phyloP scores from a whole-genome alignment of 92 coral and sea anemone genomes.

The Heteractis magnifica region DNA sequence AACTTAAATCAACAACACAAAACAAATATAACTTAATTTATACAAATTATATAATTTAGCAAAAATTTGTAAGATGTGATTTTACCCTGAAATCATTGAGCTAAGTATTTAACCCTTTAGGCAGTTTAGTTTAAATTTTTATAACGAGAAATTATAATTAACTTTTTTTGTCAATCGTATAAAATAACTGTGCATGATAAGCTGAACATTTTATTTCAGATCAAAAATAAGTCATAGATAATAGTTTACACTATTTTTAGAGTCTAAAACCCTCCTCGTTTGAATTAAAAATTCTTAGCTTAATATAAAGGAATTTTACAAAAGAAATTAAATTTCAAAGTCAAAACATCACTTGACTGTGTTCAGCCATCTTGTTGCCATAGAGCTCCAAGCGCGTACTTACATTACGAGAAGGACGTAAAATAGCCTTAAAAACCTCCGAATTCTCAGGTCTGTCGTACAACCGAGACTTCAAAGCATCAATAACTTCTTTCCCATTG shows the following conservation, averaged over 20 bases:
- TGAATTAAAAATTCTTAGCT: background rate
- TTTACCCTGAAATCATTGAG: too few species aligned
- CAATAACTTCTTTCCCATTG: slow-evolving; percentile 76
- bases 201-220: background rate
- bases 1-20: too few species aligned
- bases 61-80: too few species aligned
- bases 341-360: background rate
- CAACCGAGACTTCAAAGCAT: slow-evolving; percentile 79
- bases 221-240: background rate
- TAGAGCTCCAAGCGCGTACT: slow-evolving; percentile 23
- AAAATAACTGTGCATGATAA: background rate
- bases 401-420: slow-evolving; percentile 72
- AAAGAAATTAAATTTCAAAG: background rate
- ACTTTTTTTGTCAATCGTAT: background rate
- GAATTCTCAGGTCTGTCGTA: slow-evolving; percentile 94
- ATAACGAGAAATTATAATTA: too few species aligned
- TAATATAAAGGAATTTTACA: background rate
- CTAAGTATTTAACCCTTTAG: too few species aligned
- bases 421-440: slow-evolving; percentile 81
- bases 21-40: too few species aligned
- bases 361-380: slow-evolving; percentile 30
- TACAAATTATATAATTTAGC: too few species aligned
- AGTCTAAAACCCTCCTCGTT: background rate
- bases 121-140: too few species aligned
- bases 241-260: background rate